Evolutionary conservation across 2,797 vertebrate species (phyloP).

Genomic region (Malacoctenus gilli): DNA sequence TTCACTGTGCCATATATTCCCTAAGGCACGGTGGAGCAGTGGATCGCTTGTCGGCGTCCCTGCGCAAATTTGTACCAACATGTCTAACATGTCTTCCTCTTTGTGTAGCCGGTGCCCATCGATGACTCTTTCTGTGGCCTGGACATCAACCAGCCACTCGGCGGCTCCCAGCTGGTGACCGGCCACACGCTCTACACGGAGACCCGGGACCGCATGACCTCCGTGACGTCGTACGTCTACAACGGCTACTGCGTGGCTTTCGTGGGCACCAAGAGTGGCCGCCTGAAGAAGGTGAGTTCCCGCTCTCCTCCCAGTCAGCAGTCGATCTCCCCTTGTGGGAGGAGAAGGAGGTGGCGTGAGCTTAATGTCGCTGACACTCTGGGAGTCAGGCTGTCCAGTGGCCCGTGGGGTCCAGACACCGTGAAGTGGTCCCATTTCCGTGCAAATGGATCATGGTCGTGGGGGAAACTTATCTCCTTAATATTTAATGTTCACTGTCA

Average conservation of each 20-base stretch:
- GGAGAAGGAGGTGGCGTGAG: slow-evolving; percentile 9
- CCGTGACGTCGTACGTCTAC: slow-evolving; percentile 94
- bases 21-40: slow-evolving; percentile 1
- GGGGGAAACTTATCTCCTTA: slow-evolving; percentile 56
- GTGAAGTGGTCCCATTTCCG: slow-evolving; percentile 53
- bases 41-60: not conserved
- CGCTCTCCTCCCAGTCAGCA: not conserved
- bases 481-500: slow-evolving; percentile 68
- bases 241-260: slow-evolving; percentile 96
- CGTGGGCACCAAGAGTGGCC: slow-evolving; percentile 95
- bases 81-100: not conserved
- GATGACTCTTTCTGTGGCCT: slow-evolving; percentile 98
- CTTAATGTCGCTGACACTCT: slow-evolving; percentile 24
- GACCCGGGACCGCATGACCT: slow-evolving; percentile 93
- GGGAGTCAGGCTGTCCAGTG: slow-evolving; percentile 24
- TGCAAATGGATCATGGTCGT: slow-evolving; percentile 53
- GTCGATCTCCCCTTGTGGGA: too few relatives aligned
- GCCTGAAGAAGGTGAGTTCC: slow-evolving; percentile 92
- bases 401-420: slow-evolving; percentile 20
- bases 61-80: not conserved
- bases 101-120: slow-evolving; percentile 92
- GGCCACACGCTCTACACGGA: slow-evolving; percentile 93
- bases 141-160: slow-evolving; percentile 97
- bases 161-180: slow-evolving; percentile 91
- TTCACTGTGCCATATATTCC: slow-evolving; percentile 29